Evolutionary conservation across 2,113 vertebrate species (phyloP), one percentile per base, ranked within the genome.

Genomic region (Limanda limanda): DNA sequence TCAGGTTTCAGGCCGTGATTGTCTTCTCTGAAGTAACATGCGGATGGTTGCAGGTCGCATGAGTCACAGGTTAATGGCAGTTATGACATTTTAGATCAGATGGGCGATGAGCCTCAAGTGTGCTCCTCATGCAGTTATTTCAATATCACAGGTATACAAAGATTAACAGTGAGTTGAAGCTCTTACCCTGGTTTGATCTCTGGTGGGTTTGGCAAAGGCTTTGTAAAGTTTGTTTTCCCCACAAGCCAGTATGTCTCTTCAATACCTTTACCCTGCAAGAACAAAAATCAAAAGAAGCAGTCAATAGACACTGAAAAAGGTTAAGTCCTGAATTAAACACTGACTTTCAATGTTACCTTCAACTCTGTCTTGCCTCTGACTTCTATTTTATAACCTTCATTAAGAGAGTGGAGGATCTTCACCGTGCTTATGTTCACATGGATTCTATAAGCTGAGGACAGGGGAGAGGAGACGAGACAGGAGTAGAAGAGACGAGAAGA

Each of bases 161-260:
- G n/a, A 5, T 37, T 37, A 6, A 31, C 31, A 31, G 31, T 7
- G 31, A 31, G 13, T 57, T 57, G 14, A 1, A 35, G n/a, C 14
- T 57, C 95, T 95, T 93, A 99, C 96, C 96, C 96, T 70, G 95
- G 86, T 90, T 94, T 96, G 68, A 97, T 94, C 83, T 96, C 95
- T 79, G 95, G 95, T 60, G 96, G 96, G 20, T 92, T 92, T 72
- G 97, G 97, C 81, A 98, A 94, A 68, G 95, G 94, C 68, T 96
- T 96, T 52, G 90, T 71, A 88, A 98, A 98, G 64, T 93, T 91
- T 4, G 90, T 87, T 91, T 96, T 97, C 24, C 96, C 97, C 37
- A 94, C 93, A 55, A 98, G 93, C 96, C 97, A 98, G 75, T 95
- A 98, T 0, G 97, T 99, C 82, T 98, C 96, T 91, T 99, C 95